Percentiles rank a stretch among this genome's conserved stretches.
Evolutionary conservation across 2,888 invertebrate genomes (phyloP).

Genomic region (Erebia ligea): DNA sequence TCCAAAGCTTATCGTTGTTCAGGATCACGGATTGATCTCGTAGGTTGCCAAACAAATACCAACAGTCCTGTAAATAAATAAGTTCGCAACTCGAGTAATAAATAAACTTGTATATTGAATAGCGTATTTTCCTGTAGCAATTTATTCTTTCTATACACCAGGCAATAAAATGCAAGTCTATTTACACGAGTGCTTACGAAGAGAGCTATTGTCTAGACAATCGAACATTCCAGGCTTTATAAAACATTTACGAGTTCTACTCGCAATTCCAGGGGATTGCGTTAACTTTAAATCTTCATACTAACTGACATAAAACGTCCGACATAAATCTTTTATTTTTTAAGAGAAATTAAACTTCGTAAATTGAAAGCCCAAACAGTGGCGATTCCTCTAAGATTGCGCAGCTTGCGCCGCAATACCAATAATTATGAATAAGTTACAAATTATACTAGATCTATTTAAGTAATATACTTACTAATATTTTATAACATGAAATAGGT

Average conservation of each 20-base stretch:
- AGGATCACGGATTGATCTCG: not conserved
- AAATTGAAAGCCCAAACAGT: not conserved
- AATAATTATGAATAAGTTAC: no score
- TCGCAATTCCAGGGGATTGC: slow-evolving; percentile 9
- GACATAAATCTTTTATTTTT: not conserved
- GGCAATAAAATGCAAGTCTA: slow-evolving; percentile 26
- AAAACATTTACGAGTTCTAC: slow-evolving; percentile 20
- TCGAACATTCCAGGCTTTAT: slow-evolving; percentile 25
- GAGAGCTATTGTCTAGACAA: slow-evolving; percentile 25
- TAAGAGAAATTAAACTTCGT: not conserved
- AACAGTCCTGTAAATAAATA: slow-evolving; percentile 1
- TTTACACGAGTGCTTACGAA: slow-evolving; percentile 25
- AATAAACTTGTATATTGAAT: slow-evolving; percentile 20
- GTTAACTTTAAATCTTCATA: slow-evolving; percentile 10
- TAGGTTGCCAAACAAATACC: not conserved
- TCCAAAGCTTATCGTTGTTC: not conserved
- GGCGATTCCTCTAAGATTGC: no score
- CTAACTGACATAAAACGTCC: not conserved
- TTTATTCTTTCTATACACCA: slow-evolving; percentile 25
- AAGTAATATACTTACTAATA: no score
- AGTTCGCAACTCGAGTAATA: slow-evolving; percentile 20
- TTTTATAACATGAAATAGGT: no score
- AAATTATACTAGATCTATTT: no score
- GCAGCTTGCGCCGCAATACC: no score
- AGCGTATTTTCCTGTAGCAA: slow-evolving; percentile 21